phyloP scores from a whole-genome alignment of 2,888 invertebrate genomes.

The Caenorhabditis panamensis region DNA sequence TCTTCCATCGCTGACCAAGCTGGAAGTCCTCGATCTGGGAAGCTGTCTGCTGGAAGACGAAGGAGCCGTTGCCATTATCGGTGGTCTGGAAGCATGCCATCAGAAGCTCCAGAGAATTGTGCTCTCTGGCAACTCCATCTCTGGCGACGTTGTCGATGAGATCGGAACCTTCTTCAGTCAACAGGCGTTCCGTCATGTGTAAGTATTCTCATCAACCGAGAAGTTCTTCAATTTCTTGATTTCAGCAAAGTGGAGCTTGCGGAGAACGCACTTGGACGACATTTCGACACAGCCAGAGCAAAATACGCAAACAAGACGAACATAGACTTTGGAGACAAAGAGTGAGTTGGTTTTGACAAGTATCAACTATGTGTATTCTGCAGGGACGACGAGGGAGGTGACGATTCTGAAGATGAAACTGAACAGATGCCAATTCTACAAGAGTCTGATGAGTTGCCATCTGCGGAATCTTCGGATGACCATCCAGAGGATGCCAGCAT shows the following conservation, averaged over 20 bases:
- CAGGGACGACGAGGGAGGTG: slow-evolving; percentile 1
- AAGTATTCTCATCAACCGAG: neutral
- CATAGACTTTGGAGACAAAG: slow-evolving; percentile 48
- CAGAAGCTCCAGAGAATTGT: slow-evolving; percentile 40
- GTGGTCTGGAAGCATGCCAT: slow-evolving; percentile 84
- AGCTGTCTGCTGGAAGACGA: slow-evolving; percentile 83
- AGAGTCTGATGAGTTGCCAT: neutral
- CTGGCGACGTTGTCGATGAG: slow-evolving; percentile 18
- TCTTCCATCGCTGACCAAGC: slow-evolving; percentile 68
- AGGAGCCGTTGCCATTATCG: slow-evolving; percentile 85
- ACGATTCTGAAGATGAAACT: too few relatives aligned
- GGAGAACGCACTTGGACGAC: slow-evolving; percentile 51
- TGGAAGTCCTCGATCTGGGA: slow-evolving; percentile 84
- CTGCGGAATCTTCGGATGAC: too few relatives aligned
- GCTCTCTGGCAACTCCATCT: slow-evolving; percentile 53
- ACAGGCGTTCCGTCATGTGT: slow-evolving; percentile 35
- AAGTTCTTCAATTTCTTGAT: too few relatives aligned
- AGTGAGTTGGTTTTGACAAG: too few relatives aligned
- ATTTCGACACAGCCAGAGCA: slow-evolving; percentile 32
- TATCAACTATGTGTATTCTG: too few relatives aligned
- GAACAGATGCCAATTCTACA: neutral
- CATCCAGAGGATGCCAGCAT: neutral
- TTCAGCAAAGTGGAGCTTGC: slow-evolving; percentile 48
- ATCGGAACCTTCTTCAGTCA: slow-evolving; percentile 36
- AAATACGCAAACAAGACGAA: slow-evolving; percentile 11